Evolutionary conservation across 2,888 invertebrate genomes (phyloP), one percentile per base, ranked within the genome.

Genomic region (Drosophila koepferae): DNA sequence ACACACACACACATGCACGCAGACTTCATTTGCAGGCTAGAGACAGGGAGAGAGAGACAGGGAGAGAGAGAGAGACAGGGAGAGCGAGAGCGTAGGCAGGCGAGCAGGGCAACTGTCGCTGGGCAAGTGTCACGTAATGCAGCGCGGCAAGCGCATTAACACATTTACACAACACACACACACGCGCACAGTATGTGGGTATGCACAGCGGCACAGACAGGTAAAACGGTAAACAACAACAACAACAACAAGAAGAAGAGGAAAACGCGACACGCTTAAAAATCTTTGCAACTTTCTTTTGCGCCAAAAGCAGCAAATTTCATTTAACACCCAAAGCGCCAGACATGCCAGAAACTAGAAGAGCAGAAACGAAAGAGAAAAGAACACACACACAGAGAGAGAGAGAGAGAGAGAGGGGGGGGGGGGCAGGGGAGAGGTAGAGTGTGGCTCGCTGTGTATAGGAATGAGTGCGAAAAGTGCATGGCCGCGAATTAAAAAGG

Each of bases 401-500:
- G 31, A 10, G 20, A 1, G 20, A 23, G 12, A 28, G 36, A 9
- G 10, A 49, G 18, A 12, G 34, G 2, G 14, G 34, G 9, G 18
- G n/a, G 9, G 34, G 2, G 9, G 5, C 9, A 5, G 1, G 6
- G 12, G 20, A 28, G n/a, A 18, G 36, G 28, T 31, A n/a, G 18
- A 12, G 18, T n/a, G 44, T 1, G 20, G 18, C 6, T 41, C 43
- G n/a, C 36, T 20, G 44, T 44, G 44, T 43, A 28, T 55, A 62
- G 53, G 53, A 62, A 59, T 63, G 68, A 73, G 70, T 64, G 66
- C 48, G 68, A 90, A 83, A 82, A 80, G 90, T 89, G 86, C 90
- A 83, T 77, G 89, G 81, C 89, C 90, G 81, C 86, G 86, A 90
- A 86, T 86, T 86, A 90, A 90, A 90, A 90, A 86, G 86, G 87